phyloP scores from a whole-genome alignment of 1,140 invertebrate genomes.

The Tetragnatha versicolor region DNA sequence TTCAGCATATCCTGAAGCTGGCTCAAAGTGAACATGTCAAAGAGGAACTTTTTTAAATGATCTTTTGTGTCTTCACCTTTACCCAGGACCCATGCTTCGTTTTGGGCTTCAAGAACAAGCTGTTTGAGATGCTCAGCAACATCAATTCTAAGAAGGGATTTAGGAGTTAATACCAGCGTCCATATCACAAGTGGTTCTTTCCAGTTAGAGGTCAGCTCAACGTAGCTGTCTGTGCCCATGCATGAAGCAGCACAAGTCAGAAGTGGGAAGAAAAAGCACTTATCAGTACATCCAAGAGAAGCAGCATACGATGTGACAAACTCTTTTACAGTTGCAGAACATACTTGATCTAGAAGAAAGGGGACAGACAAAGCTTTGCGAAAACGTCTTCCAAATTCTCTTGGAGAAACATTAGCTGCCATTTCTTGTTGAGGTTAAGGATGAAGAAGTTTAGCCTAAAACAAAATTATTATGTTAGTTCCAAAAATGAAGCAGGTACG shows the following conservation, averaged over 20 bases:
- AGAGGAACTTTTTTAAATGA: slow-evolving; percentile 25
- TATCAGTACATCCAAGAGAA: slow-evolving; percentile 37
- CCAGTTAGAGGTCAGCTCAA: slow-evolving; percentile 41
- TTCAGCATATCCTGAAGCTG: slow-evolving; percentile 39
- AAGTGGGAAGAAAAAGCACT: slow-evolving; percentile 49
- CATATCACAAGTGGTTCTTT: slow-evolving; percentile 46
- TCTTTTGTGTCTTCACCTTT: slow-evolving; percentile 38
- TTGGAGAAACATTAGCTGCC: background rate
- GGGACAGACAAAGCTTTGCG: slow-evolving; percentile 40
- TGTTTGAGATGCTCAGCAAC: slow-evolving; percentile 45
- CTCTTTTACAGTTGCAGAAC: slow-evolving; percentile 30
- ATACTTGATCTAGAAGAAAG: slow-evolving; percentile 42
- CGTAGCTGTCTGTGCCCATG: slow-evolving; percentile 29
- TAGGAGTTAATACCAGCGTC: slow-evolving; percentile 47
- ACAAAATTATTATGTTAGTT: too few species aligned
- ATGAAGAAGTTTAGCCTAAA: too few species aligned
- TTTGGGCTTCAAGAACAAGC: slow-evolving; percentile 10
- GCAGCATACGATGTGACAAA: slow-evolving; percentile 30
- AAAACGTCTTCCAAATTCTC: slow-evolving; percentile 40
- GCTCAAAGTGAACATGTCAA: slow-evolving; percentile 38
- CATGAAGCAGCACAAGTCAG: slow-evolving; percentile 49
- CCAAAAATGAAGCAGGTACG: too few species aligned
- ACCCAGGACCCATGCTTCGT: slow-evolving; percentile 10
- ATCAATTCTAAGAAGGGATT: slow-evolving; percentile 36
- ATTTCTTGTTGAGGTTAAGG: too few species aligned